Evolutionary conservation across 2,113 vertebrate species (phyloP), one percentile per base, ranked within the genome.

Genomic region (Kryptolebias marmoratus): DNA sequence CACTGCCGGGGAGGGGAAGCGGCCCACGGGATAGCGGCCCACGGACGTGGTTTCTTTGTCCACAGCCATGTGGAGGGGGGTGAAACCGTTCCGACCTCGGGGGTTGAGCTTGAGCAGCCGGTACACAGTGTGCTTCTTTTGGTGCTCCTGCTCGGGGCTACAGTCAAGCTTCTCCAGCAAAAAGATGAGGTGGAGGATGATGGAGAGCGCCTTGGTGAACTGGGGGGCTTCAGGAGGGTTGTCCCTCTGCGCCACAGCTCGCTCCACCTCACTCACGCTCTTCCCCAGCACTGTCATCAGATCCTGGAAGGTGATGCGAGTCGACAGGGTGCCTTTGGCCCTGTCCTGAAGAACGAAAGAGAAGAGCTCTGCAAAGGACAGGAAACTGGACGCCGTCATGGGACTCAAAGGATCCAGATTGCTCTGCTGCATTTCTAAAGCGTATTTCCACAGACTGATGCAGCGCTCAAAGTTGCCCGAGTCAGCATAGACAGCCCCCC

Each of bases 331-430:
- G 77, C 96, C 96, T 88, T 97, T 97, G 0, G 96, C 94, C 3
- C 96, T 94, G 89, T 98, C 96, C 88, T 98, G 97, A 1, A 98
- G 95, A 28, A 98, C 96, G 0, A 97, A 98, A 1, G 97, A 98
- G 87, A 98, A 98, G 48, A 98, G 96, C 83, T 98, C 97, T 0
- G 97, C 97, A 2, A 98, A 98, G 11, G 97, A 98, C 44, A 98
- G 93, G 91, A 98, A 97, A 66, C 97, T 98, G 84, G 96, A 96
- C 60, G 97, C 96, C 0, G 97, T 98, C 96, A 98, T 97, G 53
- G 97, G 97, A 87, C 97, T 98, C 76, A 98, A 94, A 0, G 97
- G 97, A 86, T 98, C 97, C 86, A 98, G 87, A 91, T 96, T 96
- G 90, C 87, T 96, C 82, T 98, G 97, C 80, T 98, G 97, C 97